Base-by-base conservation (phyloP, 2,113 vertebrate species). In the Toxotes chatareus region DNA sequence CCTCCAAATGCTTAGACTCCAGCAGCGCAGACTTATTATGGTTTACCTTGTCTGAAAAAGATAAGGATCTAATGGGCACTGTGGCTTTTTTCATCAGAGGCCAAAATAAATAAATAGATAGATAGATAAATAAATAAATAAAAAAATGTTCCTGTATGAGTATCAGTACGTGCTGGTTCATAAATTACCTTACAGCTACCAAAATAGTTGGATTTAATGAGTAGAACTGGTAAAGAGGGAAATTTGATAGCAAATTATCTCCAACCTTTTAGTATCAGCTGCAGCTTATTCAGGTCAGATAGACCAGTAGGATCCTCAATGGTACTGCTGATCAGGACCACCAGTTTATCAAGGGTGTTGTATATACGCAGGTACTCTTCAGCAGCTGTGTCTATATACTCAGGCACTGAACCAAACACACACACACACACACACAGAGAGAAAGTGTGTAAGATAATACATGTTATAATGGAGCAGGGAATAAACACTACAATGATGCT, bases 391-490 rank as follows among this genome's bases (percentile, higher is more conserved):
- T 90, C 84, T 1, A 68, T 0, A 2, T 27, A 7, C 1, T 9
- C 60, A 13, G 42, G 9, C 14, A 79, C 90, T 89, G 59, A 73
- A 68, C 82, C 63, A 86, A 27, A 84, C n/a, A 21, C 11, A 78
- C 14, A 49, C 27, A 27, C 27, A 27, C 27, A 27, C 27, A 27
- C 27, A 71, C 19, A 57, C 17, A 55, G 0, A 55, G n/a, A 77
- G 23, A 0, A 61, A n/a, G 31, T 16, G 12, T 57, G 4, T 60
- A 16, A 73, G 7, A 36, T 66, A 0, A 61, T 2, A 46, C 44
- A 42, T 38, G 4, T 14, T 14, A 23, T 32, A 14, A 4, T 14
- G 13, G 27, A 57, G 27, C 56, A 31, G 13, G 12, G 13, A 57
- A 31, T 14, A 57, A 31, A 14, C 12, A 32, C 27, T 14, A 32